Base-by-base conservation (phyloP, 1,140 invertebrate species). In the Campodea augens region DNA sequence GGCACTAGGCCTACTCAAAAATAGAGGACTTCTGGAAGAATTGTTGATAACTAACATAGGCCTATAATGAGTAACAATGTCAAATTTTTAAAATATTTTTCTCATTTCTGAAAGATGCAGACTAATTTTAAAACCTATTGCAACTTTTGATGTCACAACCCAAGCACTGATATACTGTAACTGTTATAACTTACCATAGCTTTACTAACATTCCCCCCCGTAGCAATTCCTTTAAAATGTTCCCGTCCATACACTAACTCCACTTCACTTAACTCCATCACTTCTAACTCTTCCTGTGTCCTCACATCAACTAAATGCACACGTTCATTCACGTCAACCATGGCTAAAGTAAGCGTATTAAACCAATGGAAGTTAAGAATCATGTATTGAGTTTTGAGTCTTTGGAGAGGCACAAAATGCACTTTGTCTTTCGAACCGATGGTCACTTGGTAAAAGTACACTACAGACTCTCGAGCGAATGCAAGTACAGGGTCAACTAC, bases 171-270 rank as follows among this genome's bases (percentile, higher is more conserved):
- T n/a, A n/a, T n/a, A n/a, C n/a, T n/a, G n/a, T n/a, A n/a, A n/a
- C n/a, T n/a, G n/a, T 19, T 12, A 4, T 24, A 20, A 52, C 57
- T 56, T 62, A 72, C 70, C 68, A 79, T 64, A n/a, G 77, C 77
- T 56, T 70, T 67, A 54, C 75, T 78, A 42, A 86, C 82, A 62
- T 84, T 82, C 25, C 81, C 78, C 57, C 79, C 80, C 10, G 78
- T 83, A 3, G 74, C 73, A 21, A 80, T 53, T 29, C 77, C 80
- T 62, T 96, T 93, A 56, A 93, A 97, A 65, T 91, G 84, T 52
- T 85, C 86, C 22, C 84, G 88, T 22, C 78, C 77, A 61, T 95
- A 96, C 0, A 93, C 85, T 25, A 97, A 68, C 45, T 85, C 78
- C 13, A 88, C 80, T 52, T 76, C 73, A 25, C 78, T 80, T 49